A percentile compares a stretch with the other conserved stretches of the same genome.
Evolutionary conservation across 2,888 invertebrate species (phyloP).

Genomic region (Troilus luridus): DNA sequence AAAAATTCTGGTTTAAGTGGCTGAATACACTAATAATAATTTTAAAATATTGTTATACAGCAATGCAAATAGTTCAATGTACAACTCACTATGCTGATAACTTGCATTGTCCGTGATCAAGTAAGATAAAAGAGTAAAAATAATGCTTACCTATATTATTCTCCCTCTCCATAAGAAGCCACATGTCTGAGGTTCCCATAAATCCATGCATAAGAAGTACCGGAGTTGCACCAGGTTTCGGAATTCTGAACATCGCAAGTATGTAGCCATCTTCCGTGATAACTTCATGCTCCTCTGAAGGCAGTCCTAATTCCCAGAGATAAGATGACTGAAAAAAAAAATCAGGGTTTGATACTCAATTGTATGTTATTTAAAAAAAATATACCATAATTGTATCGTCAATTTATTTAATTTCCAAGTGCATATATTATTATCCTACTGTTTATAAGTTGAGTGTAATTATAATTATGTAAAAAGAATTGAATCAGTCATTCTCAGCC

Average conservation of each 20-base stretch:
- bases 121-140: background rate
- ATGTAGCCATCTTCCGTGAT: conserved; percentile 64
- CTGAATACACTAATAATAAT: background rate
- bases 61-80: background rate
- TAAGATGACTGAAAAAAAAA: conserved; percentile 60
- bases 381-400: background rate
- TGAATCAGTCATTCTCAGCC: no score
- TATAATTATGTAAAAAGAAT: no score
- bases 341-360: no score
- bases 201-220: conserved; percentile 62
- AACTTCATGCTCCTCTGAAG: conserved; percentile 60
- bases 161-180: conserved; percentile 61
- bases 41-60: background rate
- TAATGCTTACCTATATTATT: conserved; percentile 59
- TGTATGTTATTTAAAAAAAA: background rate
- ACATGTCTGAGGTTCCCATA: conserved; percentile 61
- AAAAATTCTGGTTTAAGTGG: background rate
- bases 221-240: conserved; percentile 60
- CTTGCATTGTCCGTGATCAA: background rate
- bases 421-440: no score
- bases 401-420: no score
- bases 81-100: background rate
- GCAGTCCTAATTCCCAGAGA: conserved; percentile 49
- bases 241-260: conserved; percentile 62
- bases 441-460: background rate